phyloP scores from a whole-genome alignment of 2,888 invertebrate genomes.

The Thalpophila matura region DNA sequence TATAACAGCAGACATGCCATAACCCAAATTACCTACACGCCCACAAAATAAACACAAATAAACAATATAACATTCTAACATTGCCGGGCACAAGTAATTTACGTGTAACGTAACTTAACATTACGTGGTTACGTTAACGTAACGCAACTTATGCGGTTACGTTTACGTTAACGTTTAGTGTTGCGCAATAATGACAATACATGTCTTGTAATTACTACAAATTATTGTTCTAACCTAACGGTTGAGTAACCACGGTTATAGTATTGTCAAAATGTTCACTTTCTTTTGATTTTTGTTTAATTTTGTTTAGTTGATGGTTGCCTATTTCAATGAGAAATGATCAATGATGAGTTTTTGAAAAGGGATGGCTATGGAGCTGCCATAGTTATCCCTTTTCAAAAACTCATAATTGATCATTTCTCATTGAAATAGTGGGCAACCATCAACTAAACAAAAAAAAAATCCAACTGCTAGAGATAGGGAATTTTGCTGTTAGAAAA shows the following conservation, averaged over 20 bases:
- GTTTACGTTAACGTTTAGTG: conserved; percentile 36
- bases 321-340: not conserved
- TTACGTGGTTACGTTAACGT: conserved; percentile 49
- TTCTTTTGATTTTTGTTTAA: conserved; percentile 11
- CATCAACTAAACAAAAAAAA: too few relatives aligned
- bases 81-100: conserved; percentile 59
- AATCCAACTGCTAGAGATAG: too few relatives aligned
- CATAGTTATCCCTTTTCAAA: too few relatives aligned
- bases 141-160: conserved; percentile 50
- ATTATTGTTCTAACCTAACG: conserved; percentile 38
- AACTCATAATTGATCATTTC: too few relatives aligned
- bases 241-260: conserved; percentile 13
- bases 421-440: too few relatives aligned
- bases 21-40: conserved; percentile 21
- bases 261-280: conserved; percentile 17
- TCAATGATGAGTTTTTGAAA: too few relatives aligned
- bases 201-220: conserved; percentile 28
- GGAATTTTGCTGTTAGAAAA: too few relatives aligned
- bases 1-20: not conserved
- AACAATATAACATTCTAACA: conserved; percentile 32
- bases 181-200: too few relatives aligned
- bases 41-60: conserved; percentile 25
- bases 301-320: conserved; percentile 7
- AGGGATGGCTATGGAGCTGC: too few relatives aligned
- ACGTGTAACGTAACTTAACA: conserved; percentile 52